Evolutionary conservation across 2,113 vertebrate species (phyloP).

Genomic region (Fulmarus glacialis): DNA sequence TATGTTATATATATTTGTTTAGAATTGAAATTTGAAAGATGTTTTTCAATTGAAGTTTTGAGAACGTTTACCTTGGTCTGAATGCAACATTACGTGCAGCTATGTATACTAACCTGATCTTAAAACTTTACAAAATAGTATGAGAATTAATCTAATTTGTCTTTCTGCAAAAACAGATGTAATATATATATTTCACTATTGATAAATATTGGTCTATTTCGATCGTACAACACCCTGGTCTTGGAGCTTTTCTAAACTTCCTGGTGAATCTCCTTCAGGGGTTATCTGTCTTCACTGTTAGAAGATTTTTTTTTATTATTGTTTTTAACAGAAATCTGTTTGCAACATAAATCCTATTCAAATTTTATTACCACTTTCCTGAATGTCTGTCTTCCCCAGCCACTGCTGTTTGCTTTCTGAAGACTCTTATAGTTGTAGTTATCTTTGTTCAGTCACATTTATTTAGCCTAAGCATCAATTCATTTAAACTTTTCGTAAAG

Average conservation of each 20-base stretch:
- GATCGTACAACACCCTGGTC: background rate
- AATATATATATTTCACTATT: background rate
- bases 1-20: background rate
- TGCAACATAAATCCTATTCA: background rate
- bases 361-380: background rate
- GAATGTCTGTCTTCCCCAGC: background rate
- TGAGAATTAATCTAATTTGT: background rate
- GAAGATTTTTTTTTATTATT: background rate
- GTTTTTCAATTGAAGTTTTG: background rate
- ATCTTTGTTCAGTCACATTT: background rate
- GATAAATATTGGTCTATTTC: background rate
- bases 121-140: background rate
- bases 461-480: slow-evolving; percentile 5
- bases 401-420: background rate
- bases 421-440: background rate
- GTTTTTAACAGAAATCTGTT: background rate
- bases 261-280: background rate
- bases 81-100: background rate
- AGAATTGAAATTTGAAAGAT: background rate
- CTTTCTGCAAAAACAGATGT: background rate
- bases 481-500: background rate
- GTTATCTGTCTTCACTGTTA: background rate
- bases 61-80: background rate
- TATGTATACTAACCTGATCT: background rate
- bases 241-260: background rate